Evolutionary conservation across 2,888 invertebrate species (phyloP).

Genomic region (Acanthosepion esculentum): DNA sequence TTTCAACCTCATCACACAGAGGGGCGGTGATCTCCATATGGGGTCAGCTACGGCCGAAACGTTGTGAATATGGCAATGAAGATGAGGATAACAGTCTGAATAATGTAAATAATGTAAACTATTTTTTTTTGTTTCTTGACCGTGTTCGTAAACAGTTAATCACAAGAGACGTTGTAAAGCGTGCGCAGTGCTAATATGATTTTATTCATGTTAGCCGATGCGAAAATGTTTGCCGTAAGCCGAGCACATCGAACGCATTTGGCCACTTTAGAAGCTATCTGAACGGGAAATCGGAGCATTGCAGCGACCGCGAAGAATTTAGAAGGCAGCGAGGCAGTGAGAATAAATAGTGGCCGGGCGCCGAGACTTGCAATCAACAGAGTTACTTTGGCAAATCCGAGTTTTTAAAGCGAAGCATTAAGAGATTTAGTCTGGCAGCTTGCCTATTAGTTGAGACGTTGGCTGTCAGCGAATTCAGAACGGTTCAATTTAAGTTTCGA

Average conservation of each 20-base stretch:
- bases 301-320: too few relatives aligned
- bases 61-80: too few relatives aligned
- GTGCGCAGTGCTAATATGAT: not conserved
- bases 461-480: not conserved
- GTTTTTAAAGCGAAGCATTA: not conserved
- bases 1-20: too few relatives aligned
- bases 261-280: not conserved
- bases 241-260: not conserved
- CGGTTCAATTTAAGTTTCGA: not conserved
- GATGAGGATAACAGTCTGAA: too few relatives aligned
- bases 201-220: not conserved
- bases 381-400: not conserved
- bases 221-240: not conserved
- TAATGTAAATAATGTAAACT: too few relatives aligned
- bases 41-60: too few relatives aligned
- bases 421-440: not conserved
- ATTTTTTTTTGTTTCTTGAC: too few relatives aligned
- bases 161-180: too few relatives aligned
- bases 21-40: too few relatives aligned
- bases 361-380: conserved; percentile 33
- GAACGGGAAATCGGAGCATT: not conserved
- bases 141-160: too few relatives aligned
- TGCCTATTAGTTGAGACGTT: not conserved
- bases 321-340: too few relatives aligned
- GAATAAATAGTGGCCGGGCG: not conserved